These are phyloP conservation scores for Rostratula benghalensis DNA, from an alignment of 2,113 vertebrate species.

Conservation along the genomic window DNA sequence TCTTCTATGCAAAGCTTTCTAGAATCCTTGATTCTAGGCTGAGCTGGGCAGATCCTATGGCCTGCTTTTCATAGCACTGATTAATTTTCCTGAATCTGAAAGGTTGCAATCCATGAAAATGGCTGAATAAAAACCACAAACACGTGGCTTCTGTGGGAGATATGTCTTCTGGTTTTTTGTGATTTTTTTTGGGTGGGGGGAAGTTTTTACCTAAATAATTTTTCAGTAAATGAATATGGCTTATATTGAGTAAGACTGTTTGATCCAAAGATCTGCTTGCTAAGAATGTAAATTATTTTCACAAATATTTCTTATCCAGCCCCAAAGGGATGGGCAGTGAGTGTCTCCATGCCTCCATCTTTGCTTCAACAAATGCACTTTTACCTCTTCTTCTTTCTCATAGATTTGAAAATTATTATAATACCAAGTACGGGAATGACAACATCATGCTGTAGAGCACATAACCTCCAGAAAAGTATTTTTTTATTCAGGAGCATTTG, in stretches of 20 bases:
- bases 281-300: not conserved
- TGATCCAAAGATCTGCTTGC: not conserved
- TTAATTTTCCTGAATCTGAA: not conserved
- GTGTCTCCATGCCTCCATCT: not conserved
- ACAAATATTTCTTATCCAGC: not conserved
- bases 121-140: not conserved
- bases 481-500: not conserved
- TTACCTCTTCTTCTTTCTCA: not conserved
- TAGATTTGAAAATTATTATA: not conserved
- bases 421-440: not conserved
- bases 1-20: not conserved
- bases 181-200: too few relatives aligned
- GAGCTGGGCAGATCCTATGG: not conserved
- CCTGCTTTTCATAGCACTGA: not conserved
- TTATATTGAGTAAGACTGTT: not conserved
- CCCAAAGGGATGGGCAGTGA: not conserved
- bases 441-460: not conserved
- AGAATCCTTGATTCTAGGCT: not conserved
- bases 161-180: not conserved
- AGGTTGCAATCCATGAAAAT: not conserved
- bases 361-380: not conserved
- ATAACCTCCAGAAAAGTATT: not conserved
- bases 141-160: not conserved
- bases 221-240: not conserved
- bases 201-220: not conserved